Evolutionary conservation across 1,140 invertebrate genomes (phyloP), one percentile per base, ranked within the genome.

Genomic region (Chionoecetes opilio): DNA sequence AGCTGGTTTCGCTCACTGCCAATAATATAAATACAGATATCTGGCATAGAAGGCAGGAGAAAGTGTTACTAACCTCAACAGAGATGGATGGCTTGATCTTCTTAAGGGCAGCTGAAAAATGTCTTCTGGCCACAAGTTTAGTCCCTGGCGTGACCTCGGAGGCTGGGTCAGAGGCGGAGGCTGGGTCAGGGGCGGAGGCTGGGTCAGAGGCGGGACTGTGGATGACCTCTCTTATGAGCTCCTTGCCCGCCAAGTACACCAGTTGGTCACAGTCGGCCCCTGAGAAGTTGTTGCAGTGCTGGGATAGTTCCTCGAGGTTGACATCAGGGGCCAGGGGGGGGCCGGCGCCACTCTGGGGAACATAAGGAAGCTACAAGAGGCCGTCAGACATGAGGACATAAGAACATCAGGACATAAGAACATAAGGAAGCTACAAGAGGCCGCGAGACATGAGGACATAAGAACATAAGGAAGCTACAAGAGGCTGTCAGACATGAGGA

Each of bases 181-280:
- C n/a, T n/a, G n/a, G n/a, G 35, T 29, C n/a, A 32, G 85, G 14
- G 35, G 53, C 0, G 2, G 84, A 34, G n/a, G 41, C 11, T 32
- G 82, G 92, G 3, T 94, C 96, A 35, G 97, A 96, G 17, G 97
- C 96, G 88, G 98, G 97, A 96, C 98, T 97, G 96, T 98, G 98
- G 95, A 98, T 98, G 11, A 99, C 97, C 9, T 98, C 98, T 96
- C 98, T 97, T 92, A 98, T 97, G 0, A 98, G 98, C 0, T 99
- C 98, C 97, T 99, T 98, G 96, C 98, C 97, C 0, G 99, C 98
- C 34, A 99, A 97, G 34, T 99, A 98, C 29, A 98, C 98, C 53
- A 99, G 97, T 87, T 97, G 97, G 95, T 96, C 95, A 89, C 95
- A 96, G 97, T 99, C 99, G 26, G 99, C 99, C 91, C 99, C 99